Percentiles rank a stretch among this genome's conserved stretches.
phyloP scores from a whole-genome alignment of 2,113 vertebrate species.

The Trogon surrucura region DNA sequence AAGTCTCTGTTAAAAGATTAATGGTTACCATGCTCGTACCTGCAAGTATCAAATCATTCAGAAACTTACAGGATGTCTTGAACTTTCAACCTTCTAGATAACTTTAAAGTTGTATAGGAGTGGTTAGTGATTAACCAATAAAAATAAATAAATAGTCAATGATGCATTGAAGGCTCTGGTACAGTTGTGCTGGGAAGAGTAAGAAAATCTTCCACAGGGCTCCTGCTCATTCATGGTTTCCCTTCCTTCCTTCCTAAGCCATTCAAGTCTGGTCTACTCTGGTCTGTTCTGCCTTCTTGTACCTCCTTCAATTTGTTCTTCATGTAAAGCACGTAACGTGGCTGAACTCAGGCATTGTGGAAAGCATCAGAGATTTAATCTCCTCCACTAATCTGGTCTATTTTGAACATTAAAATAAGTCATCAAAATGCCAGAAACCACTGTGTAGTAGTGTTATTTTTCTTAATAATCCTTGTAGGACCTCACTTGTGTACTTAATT shows the following conservation, averaged over 20 bases:
- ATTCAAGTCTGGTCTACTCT: neutral
- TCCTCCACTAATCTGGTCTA: neutral
- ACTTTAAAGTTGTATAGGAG: neutral
- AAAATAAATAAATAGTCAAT: neutral
- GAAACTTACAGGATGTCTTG: neutral
- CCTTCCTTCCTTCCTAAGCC: neutral
- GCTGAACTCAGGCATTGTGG: neutral
- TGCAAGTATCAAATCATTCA: neutral
- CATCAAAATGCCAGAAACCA: neutral
- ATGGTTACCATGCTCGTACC: neutral
- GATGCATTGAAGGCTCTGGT: neutral
- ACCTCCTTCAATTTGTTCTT: neutral
- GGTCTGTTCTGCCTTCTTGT: neutral
- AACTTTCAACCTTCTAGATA: neutral
- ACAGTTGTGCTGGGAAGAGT: neutral
- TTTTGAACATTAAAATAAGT: neutral
- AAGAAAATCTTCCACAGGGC: neutral
- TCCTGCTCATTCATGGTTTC: neutral
- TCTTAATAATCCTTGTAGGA: neutral
- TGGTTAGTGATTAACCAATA: neutral
- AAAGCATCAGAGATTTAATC: neutral
- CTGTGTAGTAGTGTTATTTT: neutral
- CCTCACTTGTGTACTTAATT: neutral
- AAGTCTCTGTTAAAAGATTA: constrained; percentile 16
- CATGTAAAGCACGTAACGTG: neutral